These are phyloP conservation scores for Semicossyphus pulcher DNA, from an alignment of 2,113 vertebrate genomes.

Conservation along the genomic window DNA sequence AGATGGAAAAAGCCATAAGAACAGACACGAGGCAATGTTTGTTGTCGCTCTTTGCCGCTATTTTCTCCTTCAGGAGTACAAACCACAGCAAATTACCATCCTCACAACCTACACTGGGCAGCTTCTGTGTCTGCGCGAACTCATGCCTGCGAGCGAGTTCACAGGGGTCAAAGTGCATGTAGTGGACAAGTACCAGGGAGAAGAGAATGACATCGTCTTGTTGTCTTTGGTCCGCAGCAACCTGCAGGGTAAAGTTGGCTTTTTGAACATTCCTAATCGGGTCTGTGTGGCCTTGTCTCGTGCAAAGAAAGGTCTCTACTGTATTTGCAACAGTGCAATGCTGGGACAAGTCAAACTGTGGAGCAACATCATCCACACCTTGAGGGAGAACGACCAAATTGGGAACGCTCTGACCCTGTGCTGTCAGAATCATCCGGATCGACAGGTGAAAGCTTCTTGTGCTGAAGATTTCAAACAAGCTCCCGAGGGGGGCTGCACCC, in stretches of 20 bases:
- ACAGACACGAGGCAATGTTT: slow-evolving; percentile 90
- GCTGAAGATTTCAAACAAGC: slow-evolving; percentile 87
- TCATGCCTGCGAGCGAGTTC: slow-evolving; percentile 88
- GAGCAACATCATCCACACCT: slow-evolving; percentile 89
- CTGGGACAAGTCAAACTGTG: slow-evolving; percentile 88
- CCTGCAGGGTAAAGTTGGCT: slow-evolving; percentile 85
- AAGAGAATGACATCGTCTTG: slow-evolving; percentile 95
- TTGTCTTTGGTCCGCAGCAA: slow-evolving; percentile 96
- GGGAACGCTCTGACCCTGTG: slow-evolving; percentile 84
- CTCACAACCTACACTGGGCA: slow-evolving; percentile 95
- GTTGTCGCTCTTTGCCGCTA: slow-evolving; percentile 91
- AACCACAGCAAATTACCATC: slow-evolving; percentile 93
- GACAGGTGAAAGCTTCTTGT: slow-evolving; percentile 78
- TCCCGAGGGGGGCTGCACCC: slow-evolving; percentile 92
- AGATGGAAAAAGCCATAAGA: slow-evolving; percentile 93
- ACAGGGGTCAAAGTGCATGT: slow-evolving; percentile 92
- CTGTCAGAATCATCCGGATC: slow-evolving; percentile 93
- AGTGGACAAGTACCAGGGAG: slow-evolving; percentile 97
- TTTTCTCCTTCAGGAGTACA: slow-evolving; percentile 90
- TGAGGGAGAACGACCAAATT: slow-evolving; percentile 83
- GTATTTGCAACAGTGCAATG: slow-evolving; percentile 90
- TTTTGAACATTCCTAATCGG: slow-evolving; percentile 92
- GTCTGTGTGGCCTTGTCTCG: slow-evolving; percentile 95
- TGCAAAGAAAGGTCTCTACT: slow-evolving; percentile 94
- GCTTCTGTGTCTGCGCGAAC: slow-evolving; percentile 88